phyloP scores from a whole-genome alignment of 64 coral and sea anemone genomes.

The Stichodactyla helianthus region DNA sequence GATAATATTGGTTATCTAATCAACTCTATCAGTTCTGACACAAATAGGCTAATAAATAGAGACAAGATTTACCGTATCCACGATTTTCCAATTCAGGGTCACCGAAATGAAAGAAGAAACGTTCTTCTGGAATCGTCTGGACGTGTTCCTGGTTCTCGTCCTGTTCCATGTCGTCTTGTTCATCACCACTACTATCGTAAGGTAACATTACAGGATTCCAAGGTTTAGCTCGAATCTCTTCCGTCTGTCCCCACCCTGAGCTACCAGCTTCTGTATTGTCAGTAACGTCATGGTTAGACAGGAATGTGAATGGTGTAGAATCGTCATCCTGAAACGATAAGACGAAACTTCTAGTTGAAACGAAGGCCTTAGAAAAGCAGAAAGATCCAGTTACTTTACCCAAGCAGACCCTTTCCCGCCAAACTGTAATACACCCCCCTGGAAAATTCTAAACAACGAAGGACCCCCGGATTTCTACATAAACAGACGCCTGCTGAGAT shows the following conservation, averaged over 20 bases:
- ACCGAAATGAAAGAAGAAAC: conserved; percentile 82
- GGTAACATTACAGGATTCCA: conserved; percentile 58
- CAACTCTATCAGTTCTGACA: too few relatives aligned
- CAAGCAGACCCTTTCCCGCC: too few relatives aligned
- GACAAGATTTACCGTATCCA: conserved; percentile 20
- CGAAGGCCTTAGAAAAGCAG: neutral
- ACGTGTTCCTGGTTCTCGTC: conserved; percentile 2
- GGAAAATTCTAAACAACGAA: too few relatives aligned
- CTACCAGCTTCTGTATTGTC: neutral
- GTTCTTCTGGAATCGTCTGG: conserved; percentile 18
- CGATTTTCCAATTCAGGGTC: conserved; percentile 39
- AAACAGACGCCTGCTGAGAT: too few relatives aligned
- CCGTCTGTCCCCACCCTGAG: neutral
- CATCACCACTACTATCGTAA: conserved; percentile 88
- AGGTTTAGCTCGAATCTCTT: conserved; percentile 34
- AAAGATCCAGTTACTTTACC: too few relatives aligned
- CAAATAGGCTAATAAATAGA: neutral
- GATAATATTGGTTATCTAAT: too few relatives aligned
- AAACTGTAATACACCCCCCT: too few relatives aligned
- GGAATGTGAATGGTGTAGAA: conserved; percentile 47
- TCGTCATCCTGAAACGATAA: neutral
- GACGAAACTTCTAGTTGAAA: neutral
- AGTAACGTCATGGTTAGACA: conserved; percentile 25
- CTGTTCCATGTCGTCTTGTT: conserved; percentile 33
- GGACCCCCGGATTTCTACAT: too few relatives aligned